Conservation (phyloP, 2,113 vertebrate species). For the Thryonomys swinderianus region DNA sequence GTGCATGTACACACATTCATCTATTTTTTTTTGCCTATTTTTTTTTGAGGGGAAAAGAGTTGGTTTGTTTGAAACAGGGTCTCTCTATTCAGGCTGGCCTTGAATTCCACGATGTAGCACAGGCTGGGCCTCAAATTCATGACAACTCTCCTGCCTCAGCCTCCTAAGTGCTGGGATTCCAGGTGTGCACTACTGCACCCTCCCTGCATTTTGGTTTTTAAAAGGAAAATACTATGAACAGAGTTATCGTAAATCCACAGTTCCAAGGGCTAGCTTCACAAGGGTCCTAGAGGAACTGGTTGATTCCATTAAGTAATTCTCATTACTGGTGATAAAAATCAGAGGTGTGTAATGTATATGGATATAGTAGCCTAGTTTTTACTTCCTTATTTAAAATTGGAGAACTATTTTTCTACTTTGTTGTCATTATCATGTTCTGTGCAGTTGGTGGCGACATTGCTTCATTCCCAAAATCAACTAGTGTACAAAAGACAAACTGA, state of each 20-base stretch:
- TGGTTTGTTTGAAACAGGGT: too few relatives aligned
- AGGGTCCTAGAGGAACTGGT: neutral
- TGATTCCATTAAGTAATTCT: neutral
- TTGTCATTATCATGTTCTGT: neutral
- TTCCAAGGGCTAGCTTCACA: neutral
- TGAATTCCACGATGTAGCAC: too few relatives aligned
- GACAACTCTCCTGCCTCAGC: too few relatives aligned
- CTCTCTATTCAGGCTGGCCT: too few relatives aligned
- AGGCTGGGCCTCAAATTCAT: too few relatives aligned
- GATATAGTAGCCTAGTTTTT: conserved; percentile 1
- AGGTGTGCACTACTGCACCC: too few relatives aligned
- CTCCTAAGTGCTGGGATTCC: too few relatives aligned
- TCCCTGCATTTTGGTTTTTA: neutral
- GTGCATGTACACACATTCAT: neutral
- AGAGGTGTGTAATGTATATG: neutral
- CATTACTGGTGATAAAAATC: neutral
- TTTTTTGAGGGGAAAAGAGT: too few relatives aligned
- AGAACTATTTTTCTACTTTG: conserved; percentile 3
- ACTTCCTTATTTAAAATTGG: conserved; percentile 4
- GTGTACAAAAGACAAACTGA: neutral
- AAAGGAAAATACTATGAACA: neutral
- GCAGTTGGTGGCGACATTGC: conserved; percentile 68
- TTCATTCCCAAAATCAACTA: neutral
- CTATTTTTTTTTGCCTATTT: neutral
- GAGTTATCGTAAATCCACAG: neutral